These are phyloP conservation scores for Beroe forskalii DNA, from an alignment of 37 sponge, comb jelly and placozoan genomes.

Conservation along the genomic window DNA sequence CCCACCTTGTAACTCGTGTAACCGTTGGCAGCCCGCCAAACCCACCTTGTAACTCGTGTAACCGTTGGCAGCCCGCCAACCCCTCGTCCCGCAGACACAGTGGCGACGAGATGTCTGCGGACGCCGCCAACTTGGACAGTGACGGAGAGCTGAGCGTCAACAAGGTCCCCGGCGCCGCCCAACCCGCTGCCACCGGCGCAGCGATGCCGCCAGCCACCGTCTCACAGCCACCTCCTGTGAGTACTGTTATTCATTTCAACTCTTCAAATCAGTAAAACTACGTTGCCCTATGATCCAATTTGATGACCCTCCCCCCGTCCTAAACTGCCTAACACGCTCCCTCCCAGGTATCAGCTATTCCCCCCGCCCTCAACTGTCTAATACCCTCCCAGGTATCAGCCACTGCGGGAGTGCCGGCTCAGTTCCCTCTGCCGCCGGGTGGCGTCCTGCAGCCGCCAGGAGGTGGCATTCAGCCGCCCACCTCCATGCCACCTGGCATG, in stretches of 20 bases:
- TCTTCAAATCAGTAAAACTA: too few relatives aligned
- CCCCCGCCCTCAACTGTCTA: too few relatives aligned
- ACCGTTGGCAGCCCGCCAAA: too few relatives aligned
- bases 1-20: too few relatives aligned
- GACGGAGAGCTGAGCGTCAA: constrained; percentile 57
- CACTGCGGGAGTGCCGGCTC: background rate
- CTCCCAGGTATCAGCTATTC: too few relatives aligned
- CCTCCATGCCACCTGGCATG: background rate
- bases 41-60: too few relatives aligned
- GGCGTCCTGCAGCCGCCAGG: background rate
- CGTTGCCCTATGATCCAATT: too few relatives aligned
- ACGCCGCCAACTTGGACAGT: constrained; percentile 19
- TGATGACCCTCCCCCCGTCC: too few relatives aligned
- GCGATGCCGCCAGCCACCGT: background rate
- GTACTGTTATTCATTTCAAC: too few relatives aligned
- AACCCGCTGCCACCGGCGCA: background rate
- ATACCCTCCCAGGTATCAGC: background rate
- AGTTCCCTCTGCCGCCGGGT: background rate
- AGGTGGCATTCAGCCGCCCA: background rate
- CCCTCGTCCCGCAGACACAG: background rate
- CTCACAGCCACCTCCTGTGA: background rate
- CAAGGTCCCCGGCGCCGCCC: background rate
- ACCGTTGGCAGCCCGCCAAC: constrained; percentile 12
- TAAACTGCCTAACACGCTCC: too few relatives aligned
- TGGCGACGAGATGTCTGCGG: background rate